Conservation (phyloP, 2,113 vertebrate genomes). For the Bolborhynchus lineola region DNA sequence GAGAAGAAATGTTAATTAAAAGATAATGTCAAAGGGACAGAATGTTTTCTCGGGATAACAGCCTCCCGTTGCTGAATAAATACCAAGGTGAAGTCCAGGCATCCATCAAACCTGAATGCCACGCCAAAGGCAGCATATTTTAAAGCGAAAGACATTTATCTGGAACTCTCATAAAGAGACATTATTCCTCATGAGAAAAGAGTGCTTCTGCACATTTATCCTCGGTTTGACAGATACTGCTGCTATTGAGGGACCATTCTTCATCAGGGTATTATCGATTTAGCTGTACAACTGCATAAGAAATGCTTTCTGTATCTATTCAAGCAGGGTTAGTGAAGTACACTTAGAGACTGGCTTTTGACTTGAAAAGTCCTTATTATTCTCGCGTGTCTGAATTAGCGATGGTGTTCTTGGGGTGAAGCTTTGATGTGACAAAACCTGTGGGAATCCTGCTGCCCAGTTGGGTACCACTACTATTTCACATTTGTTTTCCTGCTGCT, state of each 20-base stretch:
- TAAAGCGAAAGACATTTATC: slow-evolving; percentile 1
- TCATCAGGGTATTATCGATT: background rate
- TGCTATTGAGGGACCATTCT: background rate
- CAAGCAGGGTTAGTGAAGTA: background rate
- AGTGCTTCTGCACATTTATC: background rate
- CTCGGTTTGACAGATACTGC: background rate
- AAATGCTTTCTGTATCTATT: background rate
- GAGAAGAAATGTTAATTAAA: slow-evolving; percentile 56
- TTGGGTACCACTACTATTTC: accelerated
- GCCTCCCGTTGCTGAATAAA: slow-evolving; percentile 28
- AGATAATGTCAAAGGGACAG: slow-evolving; percentile 38
- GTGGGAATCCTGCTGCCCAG: background rate
- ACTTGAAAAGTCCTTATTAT: background rate
- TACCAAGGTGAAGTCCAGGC: slow-evolving; percentile 22
- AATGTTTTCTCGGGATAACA: slow-evolving; percentile 26
- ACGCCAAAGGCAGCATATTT: background rate
- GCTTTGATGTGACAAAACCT: background rate
- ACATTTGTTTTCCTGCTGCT: background rate
- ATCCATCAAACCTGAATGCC: slow-evolving; percentile 47
- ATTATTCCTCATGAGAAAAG: background rate
- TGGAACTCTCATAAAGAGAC: background rate
- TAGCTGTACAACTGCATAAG: background rate
- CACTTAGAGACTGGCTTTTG: background rate
- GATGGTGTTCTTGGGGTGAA: background rate
- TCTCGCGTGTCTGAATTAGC: background rate